Percentiles rank a stretch among this genome's conserved stretches.
phyloP scores from a whole-genome alignment of 2,797 vertebrate genomes.

The Chrysocyon brachyurus region DNA sequence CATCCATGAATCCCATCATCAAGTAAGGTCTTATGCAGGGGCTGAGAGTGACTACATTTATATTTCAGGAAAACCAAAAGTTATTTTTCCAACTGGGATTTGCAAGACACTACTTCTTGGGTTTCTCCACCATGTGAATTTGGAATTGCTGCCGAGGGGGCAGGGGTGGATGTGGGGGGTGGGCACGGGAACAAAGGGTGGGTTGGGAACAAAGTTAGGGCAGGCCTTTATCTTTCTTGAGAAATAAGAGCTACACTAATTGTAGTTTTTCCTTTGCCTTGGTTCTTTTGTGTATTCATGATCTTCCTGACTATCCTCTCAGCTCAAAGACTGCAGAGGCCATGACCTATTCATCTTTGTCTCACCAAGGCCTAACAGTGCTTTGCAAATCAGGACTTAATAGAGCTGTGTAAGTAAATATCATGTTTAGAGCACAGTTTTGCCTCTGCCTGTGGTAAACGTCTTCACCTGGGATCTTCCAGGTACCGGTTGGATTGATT shows the following conservation, averaged over 20 bases:
- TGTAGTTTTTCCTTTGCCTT: not conserved
- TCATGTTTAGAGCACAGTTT: not conserved
- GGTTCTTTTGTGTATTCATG: not conserved
- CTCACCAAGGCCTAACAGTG: not conserved
- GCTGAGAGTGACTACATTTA: not conserved
- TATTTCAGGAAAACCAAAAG: not conserved
- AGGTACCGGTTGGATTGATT: not conserved
- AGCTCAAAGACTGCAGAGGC: not conserved
- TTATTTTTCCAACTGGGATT: not conserved
- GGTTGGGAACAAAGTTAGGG: not conserved
- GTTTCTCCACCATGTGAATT: not conserved
- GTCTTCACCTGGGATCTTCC: not conserved
- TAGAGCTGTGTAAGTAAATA: not conserved
- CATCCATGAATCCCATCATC: not conserved
- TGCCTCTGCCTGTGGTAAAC: not conserved
- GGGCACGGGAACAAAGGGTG: fast-evolving
- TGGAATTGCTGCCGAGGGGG: not conserved
- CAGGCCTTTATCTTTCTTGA: not conserved
- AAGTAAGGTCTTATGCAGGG: not conserved
- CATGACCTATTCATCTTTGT: not conserved
- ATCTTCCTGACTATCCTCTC: not conserved
- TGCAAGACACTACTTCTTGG: not conserved
- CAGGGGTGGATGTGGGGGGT: fast-evolving
- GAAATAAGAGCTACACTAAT: not conserved
- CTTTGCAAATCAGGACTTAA: not conserved